Conservation (phyloP, 53 echinoderm and acorn worm genomes). For the Stichopus horrens region DNA sequence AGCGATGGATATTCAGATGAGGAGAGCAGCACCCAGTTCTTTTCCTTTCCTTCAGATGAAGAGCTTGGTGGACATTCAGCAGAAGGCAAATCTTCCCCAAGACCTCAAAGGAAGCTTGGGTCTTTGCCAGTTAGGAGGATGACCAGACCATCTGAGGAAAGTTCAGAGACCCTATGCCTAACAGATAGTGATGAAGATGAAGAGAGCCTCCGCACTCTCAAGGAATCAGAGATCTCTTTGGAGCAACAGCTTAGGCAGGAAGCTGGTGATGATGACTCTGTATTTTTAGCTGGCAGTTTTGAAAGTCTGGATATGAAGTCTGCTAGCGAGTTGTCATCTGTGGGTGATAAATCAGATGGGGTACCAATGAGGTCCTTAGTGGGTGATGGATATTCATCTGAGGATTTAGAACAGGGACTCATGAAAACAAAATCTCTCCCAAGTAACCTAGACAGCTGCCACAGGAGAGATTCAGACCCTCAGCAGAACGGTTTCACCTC, state of each 20-base stretch:
- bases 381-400: constrained; percentile 7
- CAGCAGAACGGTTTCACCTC: not conserved
- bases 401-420: constrained; percentile 15
- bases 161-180: constrained; percentile 29
- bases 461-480: constrained; percentile 23
- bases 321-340: constrained; percentile 29
- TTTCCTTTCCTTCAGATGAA: constrained; percentile 43
- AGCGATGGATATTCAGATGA: constrained; percentile 37
- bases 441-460: constrained; percentile 30
- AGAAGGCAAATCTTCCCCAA: not conserved
- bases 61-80: constrained; percentile 17
- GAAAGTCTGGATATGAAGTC: constrained; percentile 44
- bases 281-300: constrained; percentile 42
- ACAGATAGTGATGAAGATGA: constrained; percentile 44
- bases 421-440: constrained; percentile 37
- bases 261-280: constrained; percentile 38
- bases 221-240: constrained; percentile 43
- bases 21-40: constrained; percentile 34
- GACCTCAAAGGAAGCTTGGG: not conserved
- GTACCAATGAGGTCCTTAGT: not conserved
- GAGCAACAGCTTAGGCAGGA: constrained; percentile 30
- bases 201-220: constrained; percentile 21
- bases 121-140: not conserved
- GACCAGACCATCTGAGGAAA: constrained; percentile 39
- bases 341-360: constrained; percentile 34